These are phyloP conservation scores for Pseudoips prasinana DNA, from an alignment of 2,888 invertebrate genomes.

Conservation along the genomic window DNA sequence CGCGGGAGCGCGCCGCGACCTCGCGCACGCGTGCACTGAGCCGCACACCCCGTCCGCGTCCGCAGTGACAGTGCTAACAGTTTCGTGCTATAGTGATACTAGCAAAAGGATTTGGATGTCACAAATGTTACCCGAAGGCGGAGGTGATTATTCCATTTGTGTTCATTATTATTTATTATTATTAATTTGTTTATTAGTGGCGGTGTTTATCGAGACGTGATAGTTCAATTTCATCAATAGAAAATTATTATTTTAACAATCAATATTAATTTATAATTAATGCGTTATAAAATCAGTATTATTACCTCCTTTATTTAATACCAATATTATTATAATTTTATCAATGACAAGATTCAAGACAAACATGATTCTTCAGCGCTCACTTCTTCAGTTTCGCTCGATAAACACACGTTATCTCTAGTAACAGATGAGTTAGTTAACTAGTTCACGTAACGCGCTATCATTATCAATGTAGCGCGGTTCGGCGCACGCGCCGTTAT, in stretches of 20 bases:
- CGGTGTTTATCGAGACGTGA: no score
- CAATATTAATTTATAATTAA: no score
- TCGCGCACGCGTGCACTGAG: constrained; percentile 25
- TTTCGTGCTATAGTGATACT: constrained; percentile 39
- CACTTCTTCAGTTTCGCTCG: no score
- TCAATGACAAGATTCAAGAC: no score
- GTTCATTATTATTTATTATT: no score
- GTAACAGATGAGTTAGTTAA: constrained; percentile 1
- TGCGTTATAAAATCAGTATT: no score
- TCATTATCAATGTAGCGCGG: constrained; percentile 9
- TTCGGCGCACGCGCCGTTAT: constrained; percentile 1
- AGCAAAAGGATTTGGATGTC: constrained; percentile 66
- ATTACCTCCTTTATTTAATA: no score
- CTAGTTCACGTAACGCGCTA: constrained; percentile 11
- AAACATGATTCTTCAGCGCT: no score
- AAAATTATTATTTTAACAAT: no score
- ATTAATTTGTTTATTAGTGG: no score
- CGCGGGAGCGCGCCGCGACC: constrained; percentile 32
- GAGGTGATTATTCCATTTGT: constrained; percentile 62
- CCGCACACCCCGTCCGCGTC: constrained; percentile 11
- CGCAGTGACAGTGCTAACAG: constrained; percentile 16
- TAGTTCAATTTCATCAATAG: no score
- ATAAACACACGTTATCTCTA: constrained; percentile 9
- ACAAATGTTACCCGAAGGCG: constrained; percentile 74
- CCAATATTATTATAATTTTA: no score